Conservation (phyloP, 2,113 vertebrate species). For the Ginglymostoma cirratum region DNA sequence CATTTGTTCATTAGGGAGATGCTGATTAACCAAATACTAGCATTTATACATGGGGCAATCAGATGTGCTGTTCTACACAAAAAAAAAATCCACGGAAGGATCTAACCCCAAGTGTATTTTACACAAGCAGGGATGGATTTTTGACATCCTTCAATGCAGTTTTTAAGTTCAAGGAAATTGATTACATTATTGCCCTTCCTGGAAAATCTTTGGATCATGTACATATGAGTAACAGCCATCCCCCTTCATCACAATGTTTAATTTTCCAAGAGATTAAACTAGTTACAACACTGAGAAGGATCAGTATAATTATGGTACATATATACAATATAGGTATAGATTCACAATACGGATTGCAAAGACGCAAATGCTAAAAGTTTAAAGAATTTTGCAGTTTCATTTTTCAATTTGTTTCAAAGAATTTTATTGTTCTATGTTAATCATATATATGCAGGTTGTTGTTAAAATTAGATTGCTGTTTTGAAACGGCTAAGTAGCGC, state of each 20-base stretch:
- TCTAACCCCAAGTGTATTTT: not conserved
- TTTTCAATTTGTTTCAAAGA: not conserved
- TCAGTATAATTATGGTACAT: not conserved
- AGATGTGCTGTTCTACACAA: not conserved
- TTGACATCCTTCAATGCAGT: slow-evolving; percentile 4
- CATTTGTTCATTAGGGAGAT: not conserved
- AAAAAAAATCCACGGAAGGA: not conserved
- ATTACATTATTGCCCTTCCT: not conserved
- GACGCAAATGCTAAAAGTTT: not conserved
- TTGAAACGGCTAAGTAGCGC: not conserved
- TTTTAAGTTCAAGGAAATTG: not conserved
- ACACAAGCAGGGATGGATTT: not conserved
- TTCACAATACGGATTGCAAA: not conserved
- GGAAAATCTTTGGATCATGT: not conserved
- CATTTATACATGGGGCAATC: not conserved
- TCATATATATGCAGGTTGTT: not conserved
- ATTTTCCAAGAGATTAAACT: not conserved
- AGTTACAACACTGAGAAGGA: not conserved
- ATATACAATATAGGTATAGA: not conserved
- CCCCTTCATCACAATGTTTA: not conserved
- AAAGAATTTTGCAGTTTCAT: not conserved
- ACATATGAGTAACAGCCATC: not conserved
- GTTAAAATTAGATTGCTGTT: not conserved
- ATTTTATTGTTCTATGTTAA: not conserved
- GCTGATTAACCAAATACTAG: not conserved